Evolutionary conservation across 1,140 invertebrate genomes (phyloP).

Genomic region (Drosophila trapezifrons): DNA sequence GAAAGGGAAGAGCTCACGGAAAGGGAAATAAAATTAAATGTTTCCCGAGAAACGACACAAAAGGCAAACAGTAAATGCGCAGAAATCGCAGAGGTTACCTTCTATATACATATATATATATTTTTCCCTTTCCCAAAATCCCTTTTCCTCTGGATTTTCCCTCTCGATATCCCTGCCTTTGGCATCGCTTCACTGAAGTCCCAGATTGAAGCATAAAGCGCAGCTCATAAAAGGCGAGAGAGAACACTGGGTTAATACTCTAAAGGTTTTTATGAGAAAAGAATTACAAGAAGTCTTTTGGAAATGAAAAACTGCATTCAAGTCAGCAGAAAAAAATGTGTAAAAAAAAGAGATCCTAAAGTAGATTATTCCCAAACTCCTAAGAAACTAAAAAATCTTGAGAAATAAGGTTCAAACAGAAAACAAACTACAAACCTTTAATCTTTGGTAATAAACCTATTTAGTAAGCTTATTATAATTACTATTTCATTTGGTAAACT

Average conservation of each 20-base stretch:
- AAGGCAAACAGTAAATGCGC: conserved; percentile 56
- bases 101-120: conserved; percentile 18
- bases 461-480: no score
- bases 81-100: conserved; percentile 53
- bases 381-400: no score
- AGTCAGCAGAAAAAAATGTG: not conserved
- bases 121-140: conserved; percentile 20
- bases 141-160: conserved; percentile 9
- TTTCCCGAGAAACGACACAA: conserved; percentile 54
- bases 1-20: not conserved
- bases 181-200: conserved; percentile 51
- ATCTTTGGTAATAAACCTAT: no score
- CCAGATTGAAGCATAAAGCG: conserved; percentile 41
- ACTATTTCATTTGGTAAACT: no score
- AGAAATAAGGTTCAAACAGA: no score
- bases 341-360: no score
- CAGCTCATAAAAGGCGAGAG: conserved; percentile 17
- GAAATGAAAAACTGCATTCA: conserved; percentile 5
- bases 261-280: conserved; percentile 1
- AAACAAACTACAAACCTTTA: no score
- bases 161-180: conserved; percentile 24
- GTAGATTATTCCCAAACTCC: no score
- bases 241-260: conserved; percentile 24
- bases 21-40: conserved; percentile 49
- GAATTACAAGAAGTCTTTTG: not conserved